Conservation (phyloP, 2,113 vertebrate species). For the Salvelinus alpinus region DNA sequence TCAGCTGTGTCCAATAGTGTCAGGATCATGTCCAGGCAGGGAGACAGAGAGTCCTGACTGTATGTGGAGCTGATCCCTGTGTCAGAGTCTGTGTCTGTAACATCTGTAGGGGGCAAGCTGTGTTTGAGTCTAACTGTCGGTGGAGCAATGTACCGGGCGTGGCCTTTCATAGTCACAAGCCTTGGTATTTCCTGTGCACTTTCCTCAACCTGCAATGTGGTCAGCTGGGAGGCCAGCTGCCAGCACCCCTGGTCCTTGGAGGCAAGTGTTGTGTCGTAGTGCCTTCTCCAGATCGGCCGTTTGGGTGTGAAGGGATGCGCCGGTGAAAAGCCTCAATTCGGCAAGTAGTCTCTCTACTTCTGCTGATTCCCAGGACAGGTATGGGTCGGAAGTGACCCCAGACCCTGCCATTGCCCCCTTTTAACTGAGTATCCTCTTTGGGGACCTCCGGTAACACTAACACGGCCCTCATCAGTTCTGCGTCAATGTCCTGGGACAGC, state of each 20-base stretch:
- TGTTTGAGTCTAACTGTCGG: constrained; percentile 66
- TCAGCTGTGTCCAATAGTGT: constrained; percentile 69
- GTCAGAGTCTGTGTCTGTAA: constrained; percentile 95
- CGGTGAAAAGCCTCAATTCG: constrained; percentile 80
- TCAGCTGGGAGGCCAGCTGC: constrained; percentile 82
- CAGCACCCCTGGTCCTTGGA: constrained; percentile 88
- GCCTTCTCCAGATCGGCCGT: constrained; percentile 83
- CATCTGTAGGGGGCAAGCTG: constrained; percentile 72
- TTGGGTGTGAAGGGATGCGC: constrained; percentile 81
- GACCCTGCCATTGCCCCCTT: constrained; percentile 39
- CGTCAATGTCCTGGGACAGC: constrained; percentile 84
- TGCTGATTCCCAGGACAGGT: constrained; percentile 55
- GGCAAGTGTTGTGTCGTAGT: constrained; percentile 74
- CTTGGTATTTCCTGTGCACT: constrained; percentile 25
- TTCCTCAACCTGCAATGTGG: constrained; percentile 71
- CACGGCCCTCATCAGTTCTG: constrained; percentile 70
- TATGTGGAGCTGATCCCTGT: constrained; percentile 97
- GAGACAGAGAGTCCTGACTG: constrained; percentile 91
- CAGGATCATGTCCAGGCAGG: constrained; percentile 70
- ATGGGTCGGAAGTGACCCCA: constrained; percentile 33
- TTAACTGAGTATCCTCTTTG: constrained; percentile 29
- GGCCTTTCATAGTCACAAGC: constrained; percentile 50
- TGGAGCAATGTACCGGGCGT: constrained; percentile 51
- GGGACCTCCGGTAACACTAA: constrained; percentile 4
- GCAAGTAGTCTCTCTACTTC: constrained; percentile 75